phyloP scores from a whole-genome alignment of 2,888 invertebrate species.

The Trachelus iudaicus region DNA sequence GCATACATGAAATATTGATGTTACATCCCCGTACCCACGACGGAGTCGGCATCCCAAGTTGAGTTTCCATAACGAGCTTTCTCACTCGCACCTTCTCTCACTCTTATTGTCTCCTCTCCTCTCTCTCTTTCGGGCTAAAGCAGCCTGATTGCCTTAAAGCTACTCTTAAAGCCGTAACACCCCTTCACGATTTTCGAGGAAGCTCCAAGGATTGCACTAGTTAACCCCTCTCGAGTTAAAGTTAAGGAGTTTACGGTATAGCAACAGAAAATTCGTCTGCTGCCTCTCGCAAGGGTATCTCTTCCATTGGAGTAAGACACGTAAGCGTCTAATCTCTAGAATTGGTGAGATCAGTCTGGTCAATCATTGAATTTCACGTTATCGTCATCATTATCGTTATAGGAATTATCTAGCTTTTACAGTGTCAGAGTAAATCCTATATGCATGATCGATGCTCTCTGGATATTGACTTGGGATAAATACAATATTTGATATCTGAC shows the following conservation, averaged over 20 bases:
- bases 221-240: conserved; percentile 20
- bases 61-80: conserved; percentile 28
- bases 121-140: conserved; percentile 10
- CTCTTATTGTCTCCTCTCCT: conserved; percentile 12
- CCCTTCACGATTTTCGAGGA: conserved; percentile 34
- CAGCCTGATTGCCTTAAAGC: conserved; percentile 47
- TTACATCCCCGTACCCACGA: conserved; percentile 46
- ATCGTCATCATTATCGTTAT: too few relatives aligned
- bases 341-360: too few relatives aligned
- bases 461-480: too few relatives aligned
- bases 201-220: conserved; percentile 8
- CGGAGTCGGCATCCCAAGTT: conserved; percentile 20
- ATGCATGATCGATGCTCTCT: too few relatives aligned
- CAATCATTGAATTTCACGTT: too few relatives aligned
- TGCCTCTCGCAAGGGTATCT: too few relatives aligned
- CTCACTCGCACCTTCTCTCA: conserved; percentile 13
- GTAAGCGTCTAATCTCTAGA: too few relatives aligned
- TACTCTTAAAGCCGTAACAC: conserved; percentile 46
- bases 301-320: too few relatives aligned
- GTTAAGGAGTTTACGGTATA: background rate
- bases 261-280: too few relatives aligned
- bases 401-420: too few relatives aligned
- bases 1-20: conserved; percentile 67
- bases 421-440: too few relatives aligned
- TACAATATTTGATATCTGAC: too few relatives aligned